Evolutionary conservation across 2,797 vertebrate genomes (phyloP), one percentile per base, ranked within the genome.

Genomic region (Pagetopsis macropterus): DNA sequence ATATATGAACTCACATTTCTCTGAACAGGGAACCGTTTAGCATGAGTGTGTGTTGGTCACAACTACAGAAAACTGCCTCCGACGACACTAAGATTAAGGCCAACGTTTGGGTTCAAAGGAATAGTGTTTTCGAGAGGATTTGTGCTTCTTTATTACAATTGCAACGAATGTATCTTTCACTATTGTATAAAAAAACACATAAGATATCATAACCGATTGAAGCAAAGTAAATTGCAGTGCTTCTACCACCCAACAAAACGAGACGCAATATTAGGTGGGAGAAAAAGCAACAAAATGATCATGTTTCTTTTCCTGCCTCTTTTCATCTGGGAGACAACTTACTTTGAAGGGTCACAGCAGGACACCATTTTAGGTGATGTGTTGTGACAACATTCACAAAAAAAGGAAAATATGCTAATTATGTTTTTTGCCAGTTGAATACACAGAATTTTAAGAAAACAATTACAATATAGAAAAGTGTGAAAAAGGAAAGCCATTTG

Each of bases 1-100:
- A 27, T 63, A 70, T 72, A n/a, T 60, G 70, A 70, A 59, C 41
- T 11, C 40, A 27, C 7, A n/a, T 44, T 72, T 62, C 46, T 61
- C 54, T 41, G 9, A 5, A 37, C 9, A 17, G 27, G 3, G 33
- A 3, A 48, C 33, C 16, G 19, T n/a, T 31, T 11, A 44, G n/a
- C 10, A 4, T 14, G 9, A 2, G 8, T 41, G 57, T 19, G 3
- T 0, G 12, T 3, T 37, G 33, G 33, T 7, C 17, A 6, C 4
- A 4, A 23, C 33, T 37, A 33, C 43, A 56, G 19, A 4, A 55
- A 61, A 50, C 44, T 48, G 2, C 40, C 9, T 45, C 21, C 3
- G 0, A 13, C 5, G 14, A 54, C 40, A 15, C 5, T 3, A 15
- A 0, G 10, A 14, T 48, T 9, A 41, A 59, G 3, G 40, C 11